Evolutionary conservation across 1,140 invertebrate species (phyloP).

Genomic region (Bombus difficillimus): DNA sequence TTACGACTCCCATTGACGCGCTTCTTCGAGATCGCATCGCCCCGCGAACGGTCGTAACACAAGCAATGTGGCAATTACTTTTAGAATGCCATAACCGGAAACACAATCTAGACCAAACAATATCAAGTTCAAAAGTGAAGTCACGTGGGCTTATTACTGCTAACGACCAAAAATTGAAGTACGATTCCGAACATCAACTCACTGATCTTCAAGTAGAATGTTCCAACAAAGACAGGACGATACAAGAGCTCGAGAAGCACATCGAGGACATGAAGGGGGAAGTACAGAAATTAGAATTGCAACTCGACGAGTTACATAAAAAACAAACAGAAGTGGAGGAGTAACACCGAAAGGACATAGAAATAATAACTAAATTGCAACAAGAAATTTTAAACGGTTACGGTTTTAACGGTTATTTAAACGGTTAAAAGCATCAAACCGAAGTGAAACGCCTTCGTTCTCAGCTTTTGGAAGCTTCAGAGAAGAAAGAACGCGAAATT

Average conservation of each 20-base stretch:
- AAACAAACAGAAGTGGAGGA: too few relatives aligned
- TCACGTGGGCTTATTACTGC: conserved; percentile 51
- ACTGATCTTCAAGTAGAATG: conserved; percentile 78
- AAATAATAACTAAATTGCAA: too few relatives aligned
- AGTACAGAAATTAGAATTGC: too few relatives aligned
- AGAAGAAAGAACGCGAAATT: conserved; percentile 68
- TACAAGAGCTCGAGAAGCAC: conserved; percentile 29
- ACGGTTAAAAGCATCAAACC: conserved; percentile 55
- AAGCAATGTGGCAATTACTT: background rate
- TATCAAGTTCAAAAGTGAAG: conserved; percentile 59
- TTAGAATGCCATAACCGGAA: conserved; percentile 72
- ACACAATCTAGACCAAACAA: conserved; percentile 57
- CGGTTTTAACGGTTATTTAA: too few relatives aligned
- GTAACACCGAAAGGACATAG: too few relatives aligned
- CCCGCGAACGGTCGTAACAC: too few relatives aligned
- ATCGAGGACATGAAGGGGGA: too few relatives aligned
- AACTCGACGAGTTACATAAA: too few relatives aligned
- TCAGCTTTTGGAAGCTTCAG: conserved; percentile 62
- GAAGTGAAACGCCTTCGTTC: conserved; percentile 66
- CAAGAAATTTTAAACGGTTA: background rate
- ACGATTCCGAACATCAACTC: conserved; percentile 72
- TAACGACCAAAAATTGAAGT: conserved; percentile 60
- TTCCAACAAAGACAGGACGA: conserved; percentile 77
- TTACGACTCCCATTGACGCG: too few relatives aligned
- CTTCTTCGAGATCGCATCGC: too few relatives aligned